Base-by-base conservation (phyloP, 1,140 invertebrate genomes). In the Leguminivora glycinivorella region DNA sequence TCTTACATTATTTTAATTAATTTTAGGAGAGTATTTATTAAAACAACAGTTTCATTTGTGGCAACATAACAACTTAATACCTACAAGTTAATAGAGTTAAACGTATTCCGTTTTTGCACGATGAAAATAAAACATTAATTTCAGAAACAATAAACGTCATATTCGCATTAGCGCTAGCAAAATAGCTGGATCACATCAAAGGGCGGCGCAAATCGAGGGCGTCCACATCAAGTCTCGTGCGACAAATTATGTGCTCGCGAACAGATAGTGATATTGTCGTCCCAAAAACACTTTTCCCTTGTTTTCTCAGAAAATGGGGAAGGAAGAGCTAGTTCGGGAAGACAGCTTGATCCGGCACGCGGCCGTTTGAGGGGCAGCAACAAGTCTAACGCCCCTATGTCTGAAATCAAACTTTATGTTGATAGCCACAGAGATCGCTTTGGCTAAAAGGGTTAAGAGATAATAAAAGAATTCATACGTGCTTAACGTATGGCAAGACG, bases 311-410 rank as follows among this genome's bases (percentile, higher is more conserved):
- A 75, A 85, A 85, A 83, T 83, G 68, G 75, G 78, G 75, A 78
- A 82, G 83, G 77, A 82, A 82, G 78, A 80, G 76, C 77, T 83
- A 81, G 81, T 83, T 81, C 76, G 83, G 76, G 73, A 80, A 83
- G 84, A 84, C 84, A 87, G 79, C 82, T 87, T 87, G 80, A 87
- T 87, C 83, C 79, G 76, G 75, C 71, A 72, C 70, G 69, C 80
- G 75, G 70, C 70, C 75, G 73, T 80, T 80, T 74, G 69, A 76
- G 74, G 75, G 77, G 71, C 81, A 84, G 83, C 82, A 85, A 87
- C 83, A 87, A 85, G 83, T 87, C 72, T 69, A 63, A 47, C 60
- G 40, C 70, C 70, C 70, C 72, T 31, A 71, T 78, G 80, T 63
- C 66, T 73, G 70, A 82, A 82, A 75, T 69, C 67, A 40, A 78